These are phyloP conservation scores for Microplitis deprimator DNA, from an alignment of 2,888 invertebrate species.

Conservation along the genomic window DNA sequence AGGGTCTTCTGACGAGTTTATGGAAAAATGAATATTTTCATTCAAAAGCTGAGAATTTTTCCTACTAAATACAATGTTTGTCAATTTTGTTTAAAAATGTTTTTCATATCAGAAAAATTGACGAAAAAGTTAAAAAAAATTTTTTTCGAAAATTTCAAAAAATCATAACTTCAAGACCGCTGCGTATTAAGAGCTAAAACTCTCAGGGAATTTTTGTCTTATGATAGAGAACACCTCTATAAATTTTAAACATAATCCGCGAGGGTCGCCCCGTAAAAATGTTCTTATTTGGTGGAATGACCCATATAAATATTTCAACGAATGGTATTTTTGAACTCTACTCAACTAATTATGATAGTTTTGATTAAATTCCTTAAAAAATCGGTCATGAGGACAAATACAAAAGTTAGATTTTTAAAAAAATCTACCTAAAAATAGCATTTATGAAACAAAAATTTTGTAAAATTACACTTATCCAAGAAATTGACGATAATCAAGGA, in stretches of 20 bases:
- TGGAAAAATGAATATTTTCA: background rate
- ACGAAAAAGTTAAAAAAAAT: background rate
- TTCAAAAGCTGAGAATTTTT: background rate
- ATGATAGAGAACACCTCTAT: background rate
- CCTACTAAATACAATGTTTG: background rate
- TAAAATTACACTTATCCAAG: too few species aligned
- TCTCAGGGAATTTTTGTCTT: background rate
- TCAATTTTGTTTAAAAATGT: background rate
- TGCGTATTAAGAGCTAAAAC: too few species aligned
- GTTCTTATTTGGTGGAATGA: background rate
- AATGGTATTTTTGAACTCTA: too few species aligned
- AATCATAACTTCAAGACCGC: background rate
- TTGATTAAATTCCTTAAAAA: too few species aligned
- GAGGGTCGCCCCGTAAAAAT: conserved; percentile 1
- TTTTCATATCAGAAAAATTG: background rate
- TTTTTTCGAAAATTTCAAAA: too few species aligned
- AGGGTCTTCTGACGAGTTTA: background rate
- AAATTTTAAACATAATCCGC: background rate
- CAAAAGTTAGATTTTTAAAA: too few species aligned
- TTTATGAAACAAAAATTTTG: too few species aligned
- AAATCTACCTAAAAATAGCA: too few species aligned
- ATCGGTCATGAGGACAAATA: too few species aligned
- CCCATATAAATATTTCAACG: too few species aligned
- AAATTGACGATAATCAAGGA: too few species aligned
- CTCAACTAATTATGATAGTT: too few species aligned